Base-by-base conservation (phyloP, 2,113 vertebrate species). In the Antigone vipio region DNA sequence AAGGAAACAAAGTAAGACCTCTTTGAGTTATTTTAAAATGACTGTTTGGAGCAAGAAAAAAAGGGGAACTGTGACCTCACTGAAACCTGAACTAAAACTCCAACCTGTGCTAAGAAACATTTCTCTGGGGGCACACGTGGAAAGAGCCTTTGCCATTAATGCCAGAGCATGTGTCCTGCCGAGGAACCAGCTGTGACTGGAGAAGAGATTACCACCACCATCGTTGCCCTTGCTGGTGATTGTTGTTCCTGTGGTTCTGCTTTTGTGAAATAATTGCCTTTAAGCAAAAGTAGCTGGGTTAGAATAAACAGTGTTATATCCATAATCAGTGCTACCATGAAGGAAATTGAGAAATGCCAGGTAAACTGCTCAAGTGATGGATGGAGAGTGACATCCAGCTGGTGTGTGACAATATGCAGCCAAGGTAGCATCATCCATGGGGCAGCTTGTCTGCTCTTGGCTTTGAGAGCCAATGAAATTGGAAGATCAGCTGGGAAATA, bases 351-450 rank as follows among this genome's bases (percentile, higher is more conserved):
- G 85, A 93, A 74, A 58, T 59, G 19, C 9, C 34, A 18, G 58
- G 15, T 77, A 49, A 85, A 81, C 24, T 47, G 21, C 47, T 85
- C n/a, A 42, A 40, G 20, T 24, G 44, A 9, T 68, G 16, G 22
- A 26, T 47, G 38, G 60, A 58, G 2, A 66, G 19, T 21, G 40
- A 59, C 11, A 35, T 53, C 34, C 58, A 49, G 27, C 23, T 52
- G 45, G 34, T 47, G 5, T 11, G 15, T 64, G 62, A 53, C 62
- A 77, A 34, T 26, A 6, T n/a, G 29, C 27, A 59, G 15, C 44
- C 0, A 0, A 71, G 24, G 55, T 50, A 44, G 49, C 38, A 74
- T 53, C 35, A 40, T 44, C 40, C 3, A 0, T 30, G 26, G 22
- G 22, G 35, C 73, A 85, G 26, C n/a, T 72, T 68, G 13, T 85